phyloP scores from a whole-genome alignment of 2,797 vertebrate species.

The Nasua narica region DNA sequence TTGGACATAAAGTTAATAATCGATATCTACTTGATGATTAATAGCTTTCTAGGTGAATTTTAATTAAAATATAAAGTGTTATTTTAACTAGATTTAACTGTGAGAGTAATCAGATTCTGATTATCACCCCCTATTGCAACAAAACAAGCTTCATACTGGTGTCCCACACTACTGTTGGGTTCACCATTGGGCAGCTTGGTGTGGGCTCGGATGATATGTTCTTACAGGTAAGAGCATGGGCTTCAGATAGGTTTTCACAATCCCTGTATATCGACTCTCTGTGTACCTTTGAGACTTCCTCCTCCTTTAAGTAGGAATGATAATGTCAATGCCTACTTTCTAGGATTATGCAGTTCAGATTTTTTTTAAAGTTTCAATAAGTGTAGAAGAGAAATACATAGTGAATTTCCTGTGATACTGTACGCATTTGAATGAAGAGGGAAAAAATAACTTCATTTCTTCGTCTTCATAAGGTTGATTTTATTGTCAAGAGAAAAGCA shows the following conservation, averaged over 20 bases:
- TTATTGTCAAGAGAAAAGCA: background rate
- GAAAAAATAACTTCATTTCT: background rate
- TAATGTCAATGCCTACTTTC: background rate
- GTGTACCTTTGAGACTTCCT: background rate
- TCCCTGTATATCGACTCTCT: background rate
- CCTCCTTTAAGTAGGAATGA: background rate
- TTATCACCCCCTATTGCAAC: background rate
- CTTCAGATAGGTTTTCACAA: background rate
- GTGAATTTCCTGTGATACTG: background rate
- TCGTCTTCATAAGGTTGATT: background rate
- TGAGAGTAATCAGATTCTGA: background rate
- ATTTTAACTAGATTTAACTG: background rate
- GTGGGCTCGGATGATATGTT: background rate
- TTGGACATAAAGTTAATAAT: background rate
- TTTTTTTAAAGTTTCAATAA: background rate
- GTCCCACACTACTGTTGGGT: too few species aligned
- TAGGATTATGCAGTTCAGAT: background rate
- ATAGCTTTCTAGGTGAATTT: background rate
- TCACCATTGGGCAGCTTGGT: background rate
- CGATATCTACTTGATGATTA: background rate
- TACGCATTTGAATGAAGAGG: background rate
- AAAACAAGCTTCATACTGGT: background rate
- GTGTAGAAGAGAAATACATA: background rate
- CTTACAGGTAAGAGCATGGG: background rate
- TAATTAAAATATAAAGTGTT: background rate